Evolutionary conservation across 2,113 vertebrate genomes (phyloP).

Genomic region (Strigops habroptila): DNA sequence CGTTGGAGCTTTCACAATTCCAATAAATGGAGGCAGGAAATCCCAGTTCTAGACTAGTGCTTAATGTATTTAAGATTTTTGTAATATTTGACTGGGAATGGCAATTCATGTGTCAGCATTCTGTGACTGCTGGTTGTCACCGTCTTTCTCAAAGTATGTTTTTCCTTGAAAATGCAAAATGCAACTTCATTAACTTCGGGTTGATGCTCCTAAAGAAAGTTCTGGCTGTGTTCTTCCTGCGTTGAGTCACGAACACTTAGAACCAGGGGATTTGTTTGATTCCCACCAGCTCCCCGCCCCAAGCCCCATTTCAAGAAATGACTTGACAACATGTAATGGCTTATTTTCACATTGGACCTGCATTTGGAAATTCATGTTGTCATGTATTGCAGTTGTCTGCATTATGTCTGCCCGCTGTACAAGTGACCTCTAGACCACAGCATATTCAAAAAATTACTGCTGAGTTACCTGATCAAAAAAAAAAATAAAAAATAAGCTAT

Average conservation of each 20-base stretch:
- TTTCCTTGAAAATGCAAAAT: slow-evolving; percentile 14
- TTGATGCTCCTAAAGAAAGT: not conserved
- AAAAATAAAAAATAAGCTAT: not conserved
- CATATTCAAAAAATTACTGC: not conserved
- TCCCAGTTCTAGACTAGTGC: not conserved
- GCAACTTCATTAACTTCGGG: not conserved
- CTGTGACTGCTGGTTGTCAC: not conserved
- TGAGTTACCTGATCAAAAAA: not conserved
- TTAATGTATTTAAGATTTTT: not conserved
- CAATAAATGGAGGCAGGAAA: not conserved
- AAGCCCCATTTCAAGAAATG: not conserved
- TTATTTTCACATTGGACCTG: not conserved
- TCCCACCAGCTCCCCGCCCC: not conserved
- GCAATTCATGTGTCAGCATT: accelerated
- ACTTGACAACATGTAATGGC: not conserved
- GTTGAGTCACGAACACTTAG: not conserved
- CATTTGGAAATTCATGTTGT: not conserved
- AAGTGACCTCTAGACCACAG: not conserved
- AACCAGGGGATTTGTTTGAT: not conserved
- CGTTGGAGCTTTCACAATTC: not conserved
- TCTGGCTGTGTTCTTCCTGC: not conserved
- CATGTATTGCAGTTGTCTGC: not conserved
- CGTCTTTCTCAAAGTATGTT: not conserved
- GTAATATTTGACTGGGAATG: not conserved
- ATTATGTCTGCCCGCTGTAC: not conserved